Conservation (phyloP, 2,888 invertebrate species). For the Choreutis nemorana region DNA sequence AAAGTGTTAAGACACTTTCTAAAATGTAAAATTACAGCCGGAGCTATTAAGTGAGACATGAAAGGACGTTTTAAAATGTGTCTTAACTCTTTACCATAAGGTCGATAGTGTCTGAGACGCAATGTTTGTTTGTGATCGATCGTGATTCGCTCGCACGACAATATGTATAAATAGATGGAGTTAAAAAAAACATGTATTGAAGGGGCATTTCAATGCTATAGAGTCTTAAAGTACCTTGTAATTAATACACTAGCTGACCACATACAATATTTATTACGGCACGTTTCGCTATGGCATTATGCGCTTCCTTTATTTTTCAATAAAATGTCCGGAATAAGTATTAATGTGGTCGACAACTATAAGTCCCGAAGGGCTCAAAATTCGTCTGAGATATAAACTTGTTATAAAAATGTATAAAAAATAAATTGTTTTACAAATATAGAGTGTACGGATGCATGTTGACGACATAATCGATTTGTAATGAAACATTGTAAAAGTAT, state of each 20-base stretch:
- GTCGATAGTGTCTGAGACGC: slow-evolving; percentile 25
- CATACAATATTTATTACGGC: too few species aligned
- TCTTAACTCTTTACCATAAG: neutral
- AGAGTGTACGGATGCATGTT: slow-evolving; percentile 27
- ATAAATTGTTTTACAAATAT: slow-evolving; percentile 46
- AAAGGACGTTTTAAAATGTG: neutral
- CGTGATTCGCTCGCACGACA: slow-evolving; percentile 24
- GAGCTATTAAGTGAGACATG: too few species aligned
- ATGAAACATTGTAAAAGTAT: slow-evolving; percentile 23
- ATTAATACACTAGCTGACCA: slow-evolving; percentile 2
- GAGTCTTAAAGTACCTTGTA: slow-evolving; percentile 36
- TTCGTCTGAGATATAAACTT: slow-evolving; percentile 34
- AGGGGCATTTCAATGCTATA: slow-evolving; percentile 39
- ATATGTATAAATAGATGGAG: slow-evolving; percentile 52
- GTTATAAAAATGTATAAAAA: slow-evolving; percentile 48
- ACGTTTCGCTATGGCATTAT: too few species aligned
- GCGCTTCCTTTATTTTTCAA: too few species aligned
- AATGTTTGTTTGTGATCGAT: slow-evolving; percentile 16
- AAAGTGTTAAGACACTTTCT: too few species aligned
- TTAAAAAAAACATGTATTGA: slow-evolving; percentile 25
- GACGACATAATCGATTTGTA: slow-evolving; percentile 20
- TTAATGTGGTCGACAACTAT: slow-evolving; percentile 22
- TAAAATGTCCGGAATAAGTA: too few species aligned
- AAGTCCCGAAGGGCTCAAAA: slow-evolving; percentile 26
- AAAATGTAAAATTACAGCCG: too few species aligned